Base-by-base conservation (phyloP, 30 jellyfish, hydroid and myxozoan species). In the Aurelia aurita complex sp. Pacific region DNA sequence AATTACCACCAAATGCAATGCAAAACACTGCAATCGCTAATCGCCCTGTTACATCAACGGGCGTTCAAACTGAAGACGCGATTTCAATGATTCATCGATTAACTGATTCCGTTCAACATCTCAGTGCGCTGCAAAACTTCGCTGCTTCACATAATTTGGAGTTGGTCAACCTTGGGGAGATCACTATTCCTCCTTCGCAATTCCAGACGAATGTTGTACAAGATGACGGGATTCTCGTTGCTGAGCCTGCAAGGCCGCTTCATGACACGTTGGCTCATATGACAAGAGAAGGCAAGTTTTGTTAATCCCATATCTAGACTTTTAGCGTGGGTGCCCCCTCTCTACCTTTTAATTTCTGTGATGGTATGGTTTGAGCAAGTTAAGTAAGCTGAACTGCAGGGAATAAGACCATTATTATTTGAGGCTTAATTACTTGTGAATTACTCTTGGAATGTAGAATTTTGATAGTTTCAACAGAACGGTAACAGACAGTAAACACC, bases 61-160 rank as follows among this genome's bases (percentile, higher is more conserved):
- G 99, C 38, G 97, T 94, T 7, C 99, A 94, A 65, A 94, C 99
- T 1, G 98, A 94, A 43, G 99, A 94, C 64, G 96, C 98, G 10
- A 84, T 94, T 14, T 94, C 99, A 16, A 94, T 94, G 97, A 89
- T 94, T 64, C 99, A 94, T 67, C 86, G 91, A 53, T 89, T 94
- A 17, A 89, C 97, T 13, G 94, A 94, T 92, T 87, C 97, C 54
- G 97, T 94, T 5, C 99, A 94, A 78, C 99, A 94, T 59, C 83
- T 94, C 65, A 94, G 88, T 70, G 99, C 99, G 16, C 69, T 94
- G 77, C 99, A 89, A 72, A 94, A 67, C 73, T 94, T 94, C 73
- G 99, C 99, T 15, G 99, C 99, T 6, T 93, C 99, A 36, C 99
- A 94, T 70, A 94, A 94, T 73, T 70, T 94, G 43, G 99, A 94